Evolutionary conservation across 1,140 invertebrate genomes (phyloP).

Genomic region (Reticulitermes speratus): DNA sequence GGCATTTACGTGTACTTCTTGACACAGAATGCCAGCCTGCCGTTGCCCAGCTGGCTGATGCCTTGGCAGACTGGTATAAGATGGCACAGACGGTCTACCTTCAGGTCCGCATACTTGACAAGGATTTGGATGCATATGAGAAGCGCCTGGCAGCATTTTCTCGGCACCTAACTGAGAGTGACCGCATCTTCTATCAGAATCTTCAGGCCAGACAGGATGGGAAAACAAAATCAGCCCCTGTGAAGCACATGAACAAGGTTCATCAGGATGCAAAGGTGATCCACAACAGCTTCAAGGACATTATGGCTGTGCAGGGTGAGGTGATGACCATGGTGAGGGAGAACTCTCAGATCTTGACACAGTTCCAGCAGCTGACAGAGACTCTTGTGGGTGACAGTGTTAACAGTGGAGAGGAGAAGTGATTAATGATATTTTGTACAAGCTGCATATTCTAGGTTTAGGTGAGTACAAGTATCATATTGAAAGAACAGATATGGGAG

Average conservation of each 20-base stretch:
- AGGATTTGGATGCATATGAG: conserved; percentile 64
- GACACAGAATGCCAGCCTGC: conserved; percentile 64
- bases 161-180: conserved; percentile 37
- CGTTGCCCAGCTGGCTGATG: conserved; percentile 66
- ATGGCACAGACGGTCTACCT: conserved; percentile 76
- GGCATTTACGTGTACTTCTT: conserved; percentile 63
- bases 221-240: not conserved
- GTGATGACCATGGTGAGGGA: conserved; percentile 48
- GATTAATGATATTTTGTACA: not conserved
- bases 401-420: not conserved
- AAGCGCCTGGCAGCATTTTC: conserved; percentile 43
- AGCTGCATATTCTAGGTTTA: no score
- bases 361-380: conserved; percentile 44
- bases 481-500: no score
- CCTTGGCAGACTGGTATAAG: conserved; percentile 80
- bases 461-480: no score
- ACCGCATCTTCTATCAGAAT: conserved; percentile 39
- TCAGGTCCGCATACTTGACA: conserved; percentile 71
- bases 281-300: conserved; percentile 48
- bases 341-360: conserved; percentile 49
- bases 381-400: conserved; percentile 18
- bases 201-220: conserved; percentile 23
- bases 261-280: conserved; percentile 40
- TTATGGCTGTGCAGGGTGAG: conserved; percentile 50
- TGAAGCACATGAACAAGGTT: conserved; percentile 3